These are phyloP conservation scores for Leuciscus waleckii DNA, from an alignment of 2,797 vertebrate species.

Conservation along the genomic window DNA sequence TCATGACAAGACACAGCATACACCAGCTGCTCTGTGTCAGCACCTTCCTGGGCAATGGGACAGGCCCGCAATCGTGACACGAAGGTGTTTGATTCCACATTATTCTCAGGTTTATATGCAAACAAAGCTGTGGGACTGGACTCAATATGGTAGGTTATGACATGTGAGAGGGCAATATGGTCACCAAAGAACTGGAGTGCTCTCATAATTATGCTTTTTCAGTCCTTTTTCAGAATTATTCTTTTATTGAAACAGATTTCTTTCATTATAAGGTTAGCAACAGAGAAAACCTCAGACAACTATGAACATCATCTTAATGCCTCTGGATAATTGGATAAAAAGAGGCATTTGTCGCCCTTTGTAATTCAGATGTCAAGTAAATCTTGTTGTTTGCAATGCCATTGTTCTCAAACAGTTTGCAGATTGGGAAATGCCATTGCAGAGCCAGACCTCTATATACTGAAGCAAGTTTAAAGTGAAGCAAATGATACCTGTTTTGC, in stretches of 20 bases:
- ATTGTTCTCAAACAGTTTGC: slow-evolving; percentile 1
- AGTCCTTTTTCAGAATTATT: not conserved
- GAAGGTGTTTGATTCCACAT: slow-evolving; percentile 1
- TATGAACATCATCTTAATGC: not conserved
- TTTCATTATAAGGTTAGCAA: not conserved
- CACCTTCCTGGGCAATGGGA: slow-evolving; percentile 21
- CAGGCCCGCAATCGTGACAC: slow-evolving; percentile 7
- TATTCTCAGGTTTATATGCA: slow-evolving; percentile 23
- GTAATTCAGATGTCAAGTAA: not conserved
- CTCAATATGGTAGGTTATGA: not conserved
- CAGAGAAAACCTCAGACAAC: not conserved
- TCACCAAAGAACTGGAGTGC: not conserved
- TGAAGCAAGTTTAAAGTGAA: slow-evolving; percentile 15
- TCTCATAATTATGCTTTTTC: not conserved
- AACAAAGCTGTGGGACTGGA: slow-evolving; percentile 7
- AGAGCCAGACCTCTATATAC: not conserved
- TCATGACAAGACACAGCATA: slow-evolving; percentile 20
- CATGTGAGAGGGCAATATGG: too few species aligned
- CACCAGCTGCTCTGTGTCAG: slow-evolving; percentile 35
- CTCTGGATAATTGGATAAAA: not conserved
- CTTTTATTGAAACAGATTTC: not conserved
- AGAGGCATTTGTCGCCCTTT: not conserved
- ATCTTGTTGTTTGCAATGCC: not conserved
- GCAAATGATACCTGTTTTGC: not conserved
- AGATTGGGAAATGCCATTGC: slow-evolving; percentile 7